Evolutionary conservation across 2,113 vertebrate genomes (phyloP), one percentile per base, ranked within the genome.

Genomic region (Ictidomys tridecemlineatus): DNA sequence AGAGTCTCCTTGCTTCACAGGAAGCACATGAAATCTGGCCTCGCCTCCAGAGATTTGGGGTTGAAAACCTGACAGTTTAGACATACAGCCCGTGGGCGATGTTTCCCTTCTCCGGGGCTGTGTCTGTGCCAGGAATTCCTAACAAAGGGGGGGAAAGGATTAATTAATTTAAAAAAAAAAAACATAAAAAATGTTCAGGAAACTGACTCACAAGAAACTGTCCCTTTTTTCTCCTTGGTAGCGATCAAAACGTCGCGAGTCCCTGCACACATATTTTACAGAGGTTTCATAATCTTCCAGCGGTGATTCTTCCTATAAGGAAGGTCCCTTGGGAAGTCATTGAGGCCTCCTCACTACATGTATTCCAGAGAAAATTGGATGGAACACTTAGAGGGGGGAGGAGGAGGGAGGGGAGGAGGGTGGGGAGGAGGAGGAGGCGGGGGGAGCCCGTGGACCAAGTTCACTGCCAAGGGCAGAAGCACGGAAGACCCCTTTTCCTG

Each of bases 41-140:
- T 76, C 1, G 76, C 93, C 98, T 94, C 96, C n/a, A 61, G 96
- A 97, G 98, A 94, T 85, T 58, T 51, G 87, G 91, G 94, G 69
- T 80, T 95, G 97, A 97, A 95, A 94, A 89, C 61, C 96, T 98
- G 97, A 98, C 98, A 97, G 95, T 97, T 98, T 97, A 97, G 97
- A 98, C 98, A 95, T 74, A 87, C 61, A 96, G 96, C 97, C 97
- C 37, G 82, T 95, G 97, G 97, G 97, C 97, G 93, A 95, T 96
- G 95, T 95, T 95, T 96, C 92, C 94, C 85, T 97, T 98, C 96
- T 97, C 95, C 18, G 0, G 93, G 97, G 89, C 97, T 73, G 86
- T 72, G 86, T 87, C 97, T 82, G 89, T 97, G 98, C 97, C 98
- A 98, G 93, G 96, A 97, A 97, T 97, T 88, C 77, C 87, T 95